Evolutionary conservation across 2,888 invertebrate species (phyloP), one percentile per base, ranked within the genome.

Genomic region (Pammene fasciana): DNA sequence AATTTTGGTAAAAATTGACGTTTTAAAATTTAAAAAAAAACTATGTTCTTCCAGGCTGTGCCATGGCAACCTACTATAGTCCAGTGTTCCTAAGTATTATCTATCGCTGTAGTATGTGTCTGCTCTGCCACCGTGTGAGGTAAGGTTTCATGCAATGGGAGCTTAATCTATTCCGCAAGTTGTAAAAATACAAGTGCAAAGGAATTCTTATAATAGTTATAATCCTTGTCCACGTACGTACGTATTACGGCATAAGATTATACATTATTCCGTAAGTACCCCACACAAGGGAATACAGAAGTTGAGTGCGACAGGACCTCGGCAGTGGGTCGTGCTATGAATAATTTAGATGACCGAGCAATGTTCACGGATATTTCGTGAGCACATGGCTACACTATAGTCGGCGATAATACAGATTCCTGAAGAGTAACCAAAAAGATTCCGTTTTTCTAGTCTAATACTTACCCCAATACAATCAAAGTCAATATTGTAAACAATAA

Each of bases 181-280:
- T 57, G 64, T 68, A 68, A 68, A 62, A 65, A 65, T 45, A 65
- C 45, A 46, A 52, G 38, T 65, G 68, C 36, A 68, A 65, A 59
- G 45, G 64, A 45, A 57, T 59, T 54, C 65, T 67, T 71, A 75
- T n/a, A n/a, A n/a, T n/a, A n/a, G n/a, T n/a, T n/a, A n/a, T 76
- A 74, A 78, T 78, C 74, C 74, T 67, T 74, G 77, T 77, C 77
- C 76, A 74, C 72, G 73, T 75, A 68, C 71, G 73, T 75, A 70
- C 64, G 73, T 72, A 74, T 73, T 73, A 72, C 74, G 72, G 67
- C 71, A 66, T 72, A 73, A 74, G 74, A 71, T 78, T 70, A 84
- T 86, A 85, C 78, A 86, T 85, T 84, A 86, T 86, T 86, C 86
- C 73, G 81, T 82, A 85, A 85, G 86, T 80, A 81, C 74, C 73